phyloP scores from a whole-genome alignment of 1,140 invertebrate species.

The Drosophila willistoni region DNA sequence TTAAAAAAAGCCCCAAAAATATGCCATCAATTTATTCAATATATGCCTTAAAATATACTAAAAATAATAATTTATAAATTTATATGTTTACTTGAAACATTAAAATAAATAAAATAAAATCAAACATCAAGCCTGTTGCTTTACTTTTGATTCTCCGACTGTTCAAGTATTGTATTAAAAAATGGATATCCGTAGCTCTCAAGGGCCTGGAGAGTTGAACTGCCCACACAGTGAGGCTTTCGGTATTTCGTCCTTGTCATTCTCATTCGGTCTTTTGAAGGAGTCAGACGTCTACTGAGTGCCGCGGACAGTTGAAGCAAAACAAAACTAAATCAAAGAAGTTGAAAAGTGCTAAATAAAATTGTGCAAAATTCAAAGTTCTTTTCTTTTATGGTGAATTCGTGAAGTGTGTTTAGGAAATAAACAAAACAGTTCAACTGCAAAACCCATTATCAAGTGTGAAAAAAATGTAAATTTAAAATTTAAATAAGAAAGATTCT shows the following conservation, averaged over 20 bases:
- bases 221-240: not conserved
- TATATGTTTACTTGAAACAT: too few relatives aligned
- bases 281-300: conserved; percentile 70
- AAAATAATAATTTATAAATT: too few relatives aligned
- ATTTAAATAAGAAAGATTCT: not conserved
- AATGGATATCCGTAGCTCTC: too few relatives aligned
- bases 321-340: conserved; percentile 42
- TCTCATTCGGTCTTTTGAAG: conserved; percentile 78
- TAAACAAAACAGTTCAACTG: conserved; percentile 21
- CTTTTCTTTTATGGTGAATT: conserved; percentile 43
- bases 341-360: conserved; percentile 62
- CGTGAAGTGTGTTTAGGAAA: conserved; percentile 28
- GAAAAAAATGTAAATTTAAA: conserved; percentile 32
- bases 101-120: too few relatives aligned
- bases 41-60: too few relatives aligned
- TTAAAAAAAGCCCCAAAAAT: too few relatives aligned
- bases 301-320: conserved; percentile 54
- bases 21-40: too few relatives aligned
- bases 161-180: too few relatives aligned
- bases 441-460: conserved; percentile 15
- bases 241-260: conserved; percentile 69
- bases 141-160: too few relatives aligned
- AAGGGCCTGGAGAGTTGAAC: too few relatives aligned
- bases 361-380: conserved; percentile 52
- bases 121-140: too few relatives aligned